Evolutionary conservation across 1,140 invertebrate genomes (phyloP), one percentile per base, ranked within the genome.

Genomic region (Bombus breviceps): DNA sequence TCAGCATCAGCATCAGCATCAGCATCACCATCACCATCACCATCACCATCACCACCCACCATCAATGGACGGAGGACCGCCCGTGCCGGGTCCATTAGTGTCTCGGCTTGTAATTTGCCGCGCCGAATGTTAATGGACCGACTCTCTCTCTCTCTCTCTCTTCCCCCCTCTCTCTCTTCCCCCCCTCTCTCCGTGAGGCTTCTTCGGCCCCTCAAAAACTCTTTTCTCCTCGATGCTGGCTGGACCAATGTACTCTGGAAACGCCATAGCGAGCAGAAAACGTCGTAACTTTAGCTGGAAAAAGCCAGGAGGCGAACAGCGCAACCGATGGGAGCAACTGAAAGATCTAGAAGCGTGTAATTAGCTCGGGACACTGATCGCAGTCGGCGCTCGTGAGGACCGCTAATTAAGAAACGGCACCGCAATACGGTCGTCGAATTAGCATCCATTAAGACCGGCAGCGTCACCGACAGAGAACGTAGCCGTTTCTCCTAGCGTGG

Each of bases 51-150:
- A 85, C 90, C 90, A 92, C 92, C 89, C 91, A 90, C 91, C 86
- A 91, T 91, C 86, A 88, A 88, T 91, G 90, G 79, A 66, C 82
- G 76, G 68, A 81, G 82, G 90, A 91, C 87, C 88, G 90, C 88
- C 86, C 86, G 90, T 90, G 86, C 87, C 71, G 82, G 91, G 79
- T 92, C 94, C 94, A 94, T 95, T 95, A 95, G 93, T 90, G 91
- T 90, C 92, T 91, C 89, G 90, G 94, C 93, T 95, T 95, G 94
- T 95, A 95, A 95, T 95, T 95, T 95, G 93, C 94, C 93, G 93
- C 92, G 93, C 94, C 94, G 94, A 94, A 94, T 95, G 94, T 94
- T 95, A 95, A 95, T 95, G 93, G 94, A 92, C 91, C 92, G 83
- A 84, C 86, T 89, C 86, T 75, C 59, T 69, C 57, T 73, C 81